Percentiles rank a stretch among this genome's conserved stretches.
Conservation (phyloP, 2,888 invertebrate species). For the Tridacna gigas region DNA sequence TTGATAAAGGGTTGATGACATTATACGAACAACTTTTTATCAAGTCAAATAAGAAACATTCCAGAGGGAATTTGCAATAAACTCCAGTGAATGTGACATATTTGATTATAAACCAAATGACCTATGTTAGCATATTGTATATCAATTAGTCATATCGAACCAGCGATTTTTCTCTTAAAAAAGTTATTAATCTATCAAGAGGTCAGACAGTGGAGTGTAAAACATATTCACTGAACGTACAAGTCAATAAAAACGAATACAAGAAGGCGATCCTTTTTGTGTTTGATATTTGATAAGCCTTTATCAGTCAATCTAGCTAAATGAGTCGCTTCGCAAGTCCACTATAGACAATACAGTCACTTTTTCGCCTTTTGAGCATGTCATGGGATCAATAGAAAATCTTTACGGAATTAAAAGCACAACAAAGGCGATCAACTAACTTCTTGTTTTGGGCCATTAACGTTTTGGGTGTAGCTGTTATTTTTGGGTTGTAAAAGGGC, state of each 20-base stretch:
- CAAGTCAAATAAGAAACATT: conserved; percentile 17
- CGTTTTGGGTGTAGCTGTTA: conserved; percentile 43
- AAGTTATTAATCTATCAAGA: conserved; percentile 48
- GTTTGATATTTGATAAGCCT: conserved; percentile 23
- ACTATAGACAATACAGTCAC: conserved; percentile 45
- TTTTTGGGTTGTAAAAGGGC: not conserved
- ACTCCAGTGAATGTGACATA: conserved; percentile 22
- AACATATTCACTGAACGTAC: conserved; percentile 3
- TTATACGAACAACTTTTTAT: not conserved
- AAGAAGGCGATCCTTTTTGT: conserved; percentile 6
- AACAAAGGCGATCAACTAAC: conserved; percentile 49
- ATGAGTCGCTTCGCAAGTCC: conserved; percentile 44
- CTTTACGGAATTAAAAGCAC: conserved; percentile 48
- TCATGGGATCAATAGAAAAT: conserved; percentile 28
- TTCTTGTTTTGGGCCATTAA: conserved; percentile 46
- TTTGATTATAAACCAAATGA: conserved; percentile 42
- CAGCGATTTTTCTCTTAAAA: conserved; percentile 10
- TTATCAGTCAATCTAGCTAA: conserved; percentile 49
- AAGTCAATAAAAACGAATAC: not conserved
- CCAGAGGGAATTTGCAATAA: not conserved
- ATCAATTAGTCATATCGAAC: conserved; percentile 48
- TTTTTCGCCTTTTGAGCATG: conserved; percentile 52
- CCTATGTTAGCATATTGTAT: conserved; percentile 39
- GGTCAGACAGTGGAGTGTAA: conserved; percentile 49
- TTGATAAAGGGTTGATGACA: too few species aligned